Evolutionary conservation across 2,113 vertebrate species (phyloP).

Genomic region (Sylvilagus bachmani): DNA sequence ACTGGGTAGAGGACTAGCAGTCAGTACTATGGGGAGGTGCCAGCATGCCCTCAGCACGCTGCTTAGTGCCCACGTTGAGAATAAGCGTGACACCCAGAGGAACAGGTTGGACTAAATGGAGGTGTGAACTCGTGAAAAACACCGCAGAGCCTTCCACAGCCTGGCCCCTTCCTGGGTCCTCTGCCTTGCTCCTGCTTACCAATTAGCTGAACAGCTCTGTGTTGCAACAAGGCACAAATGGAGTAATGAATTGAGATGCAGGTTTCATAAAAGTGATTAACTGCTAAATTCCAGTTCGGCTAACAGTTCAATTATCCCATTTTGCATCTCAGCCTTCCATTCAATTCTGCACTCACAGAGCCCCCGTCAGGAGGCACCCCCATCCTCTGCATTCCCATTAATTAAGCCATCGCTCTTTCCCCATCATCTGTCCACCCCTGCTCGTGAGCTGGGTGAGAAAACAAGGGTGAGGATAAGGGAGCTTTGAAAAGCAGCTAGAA

Average conservation of each 20-base stretch:
- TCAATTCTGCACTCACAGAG: slow-evolving; percentile 64
- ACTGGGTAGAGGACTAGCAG: neutral
- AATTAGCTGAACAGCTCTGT: slow-evolving; percentile 65
- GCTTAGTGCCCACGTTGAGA: neutral
- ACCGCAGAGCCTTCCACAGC: neutral
- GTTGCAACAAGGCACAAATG: slow-evolving; percentile 66
- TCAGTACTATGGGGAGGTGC: neutral
- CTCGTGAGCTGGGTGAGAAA: slow-evolving; percentile 51
- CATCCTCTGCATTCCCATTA: slow-evolving; percentile 67
- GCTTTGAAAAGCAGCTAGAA: neutral
- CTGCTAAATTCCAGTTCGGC: slow-evolving; percentile 79
- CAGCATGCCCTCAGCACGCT: neutral
- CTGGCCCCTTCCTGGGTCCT: slow-evolving; percentile 46
- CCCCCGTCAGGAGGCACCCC: slow-evolving; percentile 65
- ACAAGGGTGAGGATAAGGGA: neutral
- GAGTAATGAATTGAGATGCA: slow-evolving; percentile 78
- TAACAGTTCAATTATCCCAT: slow-evolving; percentile 82
- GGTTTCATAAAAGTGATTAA: slow-evolving; percentile 81
- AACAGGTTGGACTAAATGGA: neutral
- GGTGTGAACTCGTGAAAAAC: neutral
- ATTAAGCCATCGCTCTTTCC: slow-evolving; percentile 75
- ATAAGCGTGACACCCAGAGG: neutral
- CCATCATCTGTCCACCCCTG: slow-evolving; percentile 64
- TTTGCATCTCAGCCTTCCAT: slow-evolving; percentile 75
- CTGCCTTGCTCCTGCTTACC: slow-evolving; percentile 63